Evolutionary conservation across 64 coral and sea anemone species (phyloP).

Genomic region (Porites australiensis): DNA sequence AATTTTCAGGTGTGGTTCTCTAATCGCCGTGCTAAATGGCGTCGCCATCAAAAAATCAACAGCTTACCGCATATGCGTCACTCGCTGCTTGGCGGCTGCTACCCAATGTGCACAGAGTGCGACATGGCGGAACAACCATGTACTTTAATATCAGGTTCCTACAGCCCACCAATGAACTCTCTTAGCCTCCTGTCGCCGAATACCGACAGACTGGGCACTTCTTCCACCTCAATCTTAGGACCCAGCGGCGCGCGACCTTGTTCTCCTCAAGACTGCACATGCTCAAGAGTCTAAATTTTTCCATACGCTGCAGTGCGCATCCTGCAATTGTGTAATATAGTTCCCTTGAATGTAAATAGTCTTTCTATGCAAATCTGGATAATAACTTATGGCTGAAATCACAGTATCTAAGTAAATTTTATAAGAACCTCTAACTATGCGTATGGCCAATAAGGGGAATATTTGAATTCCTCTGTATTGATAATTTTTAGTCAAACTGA

Average conservation of each 20-base stretch:
- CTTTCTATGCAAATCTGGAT: no score
- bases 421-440: no score
- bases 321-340: no score
- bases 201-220: constrained; percentile 61
- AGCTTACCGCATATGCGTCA: constrained; percentile 88
- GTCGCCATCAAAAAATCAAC: constrained; percentile 96
- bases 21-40: constrained; percentile 98
- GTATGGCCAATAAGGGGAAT: no score
- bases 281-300: constrained; percentile 60
- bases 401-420: no score
- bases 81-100: constrained; percentile 88
- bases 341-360: no score
- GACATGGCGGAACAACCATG: constrained; percentile 94
- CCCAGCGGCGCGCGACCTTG: constrained; percentile 24
- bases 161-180: constrained; percentile 78
- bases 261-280: constrained; percentile 81
- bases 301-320: not conserved
- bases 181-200: constrained; percentile 66
- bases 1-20: constrained; percentile 95
- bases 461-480: no score
- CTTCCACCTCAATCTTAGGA: constrained; percentile 70
- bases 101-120: constrained; percentile 92
- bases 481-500: no score
- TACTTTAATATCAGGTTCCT: constrained; percentile 73
- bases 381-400: no score